These are phyloP conservation scores for Magallana angulata DNA, from an alignment of 1,140 invertebrate species.

Conservation along the genomic window DNA sequence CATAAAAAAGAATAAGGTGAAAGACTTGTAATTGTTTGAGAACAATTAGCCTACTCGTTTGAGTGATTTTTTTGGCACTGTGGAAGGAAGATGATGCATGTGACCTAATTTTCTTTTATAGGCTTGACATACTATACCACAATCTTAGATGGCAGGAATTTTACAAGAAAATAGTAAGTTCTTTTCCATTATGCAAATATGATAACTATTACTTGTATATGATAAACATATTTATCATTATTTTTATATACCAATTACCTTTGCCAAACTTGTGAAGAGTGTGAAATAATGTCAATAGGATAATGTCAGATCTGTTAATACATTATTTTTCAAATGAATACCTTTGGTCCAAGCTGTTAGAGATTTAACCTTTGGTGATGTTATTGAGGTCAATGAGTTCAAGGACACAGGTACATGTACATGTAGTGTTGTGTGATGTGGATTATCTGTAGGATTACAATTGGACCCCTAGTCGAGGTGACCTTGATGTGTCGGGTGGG, in stretches of 20 bases:
- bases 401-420: neutral
- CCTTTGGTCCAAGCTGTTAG: no score
- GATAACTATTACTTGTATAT: no score
- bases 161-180: slow-evolving; percentile 89
- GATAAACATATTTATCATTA: no score
- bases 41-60: neutral
- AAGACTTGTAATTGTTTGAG: neutral
- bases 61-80: neutral
- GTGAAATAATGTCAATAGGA: no score
- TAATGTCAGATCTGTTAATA: no score
- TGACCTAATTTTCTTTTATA: slow-evolving; percentile 68
- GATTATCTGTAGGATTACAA: slow-evolving; percentile 76
- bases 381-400: no score
- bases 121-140: slow-evolving; percentile 92
- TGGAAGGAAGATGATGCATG: neutral
- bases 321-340: no score
- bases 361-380: no score
- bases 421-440: slow-evolving; percentile 18
- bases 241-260: no score
- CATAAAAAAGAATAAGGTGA: no score
- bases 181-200: neutral
- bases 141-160: slow-evolving; percentile 94
- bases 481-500: slow-evolving; percentile 90
- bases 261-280: no score
- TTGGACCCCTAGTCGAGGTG: slow-evolving; percentile 87